phyloP scores from a whole-genome alignment of 2,888 invertebrate genomes.

The Isoperla grammatica region DNA sequence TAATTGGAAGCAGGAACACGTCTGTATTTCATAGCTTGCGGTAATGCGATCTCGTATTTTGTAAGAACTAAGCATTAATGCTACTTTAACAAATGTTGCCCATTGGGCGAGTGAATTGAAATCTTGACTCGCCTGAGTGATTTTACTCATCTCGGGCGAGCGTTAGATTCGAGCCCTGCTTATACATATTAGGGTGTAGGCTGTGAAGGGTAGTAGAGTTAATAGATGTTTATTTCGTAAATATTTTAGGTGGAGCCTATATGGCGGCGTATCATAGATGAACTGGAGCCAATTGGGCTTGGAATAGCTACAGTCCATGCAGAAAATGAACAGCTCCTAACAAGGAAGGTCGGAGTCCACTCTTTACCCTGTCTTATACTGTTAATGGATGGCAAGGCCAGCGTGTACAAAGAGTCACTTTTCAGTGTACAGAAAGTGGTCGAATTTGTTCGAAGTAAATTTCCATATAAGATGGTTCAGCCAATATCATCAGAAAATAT shows the following conservation, averaged over 20 bases:
- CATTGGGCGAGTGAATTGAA: no score
- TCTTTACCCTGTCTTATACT: conserved; percentile 77
- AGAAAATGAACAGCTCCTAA: conserved; percentile 70
- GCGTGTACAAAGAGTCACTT: conserved; percentile 76
- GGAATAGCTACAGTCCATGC: conserved; percentile 80
- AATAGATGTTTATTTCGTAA: no score
- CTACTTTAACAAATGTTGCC: no score
- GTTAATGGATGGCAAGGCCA: conserved; percentile 75
- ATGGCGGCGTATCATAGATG: conserved; percentile 78
- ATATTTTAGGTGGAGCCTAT: conserved; percentile 60
- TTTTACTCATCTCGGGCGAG: no score
- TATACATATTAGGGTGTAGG: no score
- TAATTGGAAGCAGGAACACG: no score
- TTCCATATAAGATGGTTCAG: conserved; percentile 75
- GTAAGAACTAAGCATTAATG: no score
- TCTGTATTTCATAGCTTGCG: no score
- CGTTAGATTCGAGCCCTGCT: no score
- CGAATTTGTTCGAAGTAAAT: conserved; percentile 83
- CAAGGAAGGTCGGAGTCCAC: conserved; percentile 72
- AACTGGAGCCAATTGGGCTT: conserved; percentile 78
- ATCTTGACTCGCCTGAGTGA: no score
- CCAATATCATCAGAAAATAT: conserved; percentile 58
- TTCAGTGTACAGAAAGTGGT: conserved; percentile 63
- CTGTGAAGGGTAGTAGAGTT: no score
- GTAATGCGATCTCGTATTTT: no score